A percentile compares a stretch with the other conserved stretches of the same genome.
phyloP scores from a whole-genome alignment of 2,888 invertebrate species.

The Abrostola triplasia region DNA sequence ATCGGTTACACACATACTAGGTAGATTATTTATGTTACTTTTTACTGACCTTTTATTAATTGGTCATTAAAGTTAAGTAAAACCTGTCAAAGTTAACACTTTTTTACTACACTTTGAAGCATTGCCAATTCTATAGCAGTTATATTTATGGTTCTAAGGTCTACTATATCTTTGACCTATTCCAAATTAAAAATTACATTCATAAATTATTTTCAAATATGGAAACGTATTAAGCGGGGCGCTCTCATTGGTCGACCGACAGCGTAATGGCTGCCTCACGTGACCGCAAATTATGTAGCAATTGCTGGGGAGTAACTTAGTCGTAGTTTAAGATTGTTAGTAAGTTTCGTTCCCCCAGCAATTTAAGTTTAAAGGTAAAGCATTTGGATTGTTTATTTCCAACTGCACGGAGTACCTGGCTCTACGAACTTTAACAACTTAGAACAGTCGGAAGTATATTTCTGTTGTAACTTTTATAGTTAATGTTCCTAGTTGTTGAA shows the following conservation, averaged over 20 bases:
- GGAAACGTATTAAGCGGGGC: conserved; percentile 80
- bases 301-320: conserved; percentile 73
- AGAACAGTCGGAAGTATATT: neutral
- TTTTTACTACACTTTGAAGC: conserved; percentile 22
- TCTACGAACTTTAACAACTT: neutral
- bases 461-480: neutral
- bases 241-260: conserved; percentile 78
- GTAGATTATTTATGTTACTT: neutral
- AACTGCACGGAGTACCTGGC: conserved; percentile 43
- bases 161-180: conserved; percentile 44
- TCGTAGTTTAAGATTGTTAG: conserved; percentile 67
- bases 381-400: conserved; percentile 50
- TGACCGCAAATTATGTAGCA: conserved; percentile 85
- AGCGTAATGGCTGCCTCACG: conserved; percentile 84
- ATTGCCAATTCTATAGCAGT: conserved; percentile 22
- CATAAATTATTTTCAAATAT: conserved; percentile 77
- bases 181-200: conserved; percentile 67
- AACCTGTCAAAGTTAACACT: conserved; percentile 24
- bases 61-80: conserved; percentile 15
- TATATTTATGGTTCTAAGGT: conserved; percentile 12
- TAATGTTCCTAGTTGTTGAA: too few species aligned
- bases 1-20: neutral
- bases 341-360: conserved; percentile 54
- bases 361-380: conserved; percentile 55
- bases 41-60: conserved; percentile 36